phyloP scores from a whole-genome alignment of 2,888 invertebrate species.

The Pycnomerus fuliginosus region DNA sequence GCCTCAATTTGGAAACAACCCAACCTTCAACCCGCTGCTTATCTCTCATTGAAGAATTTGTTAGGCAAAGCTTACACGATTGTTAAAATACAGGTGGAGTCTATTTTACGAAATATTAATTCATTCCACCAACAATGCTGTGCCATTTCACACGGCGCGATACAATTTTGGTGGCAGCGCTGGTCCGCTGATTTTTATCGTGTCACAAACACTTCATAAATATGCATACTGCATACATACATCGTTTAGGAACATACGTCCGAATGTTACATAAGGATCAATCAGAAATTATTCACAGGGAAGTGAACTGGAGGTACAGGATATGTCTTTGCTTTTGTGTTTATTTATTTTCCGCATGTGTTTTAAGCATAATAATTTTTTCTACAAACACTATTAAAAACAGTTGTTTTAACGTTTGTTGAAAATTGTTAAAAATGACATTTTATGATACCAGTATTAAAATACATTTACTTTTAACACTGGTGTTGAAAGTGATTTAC shows the following conservation, averaged over 20 bases:
- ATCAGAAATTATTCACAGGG: slow-evolving; percentile 13
- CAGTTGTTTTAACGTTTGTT: too few species aligned
- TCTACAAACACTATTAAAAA: too few species aligned
- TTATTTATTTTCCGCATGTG: too few species aligned
- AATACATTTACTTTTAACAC: too few species aligned
- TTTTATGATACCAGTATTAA: too few species aligned
- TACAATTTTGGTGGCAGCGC: slow-evolving; percentile 20
- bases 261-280: slow-evolving; percentile 9
- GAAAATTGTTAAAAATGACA: too few species aligned
- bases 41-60: slow-evolving; percentile 2
- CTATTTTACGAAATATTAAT: slow-evolving; percentile 34
- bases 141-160: slow-evolving; percentile 30
- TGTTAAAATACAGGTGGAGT: slow-evolving; percentile 13
- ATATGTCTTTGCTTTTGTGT: too few species aligned
- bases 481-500: too few species aligned
- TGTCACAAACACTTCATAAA: slow-evolving; percentile 9
- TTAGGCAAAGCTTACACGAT: slow-evolving; percentile 9
- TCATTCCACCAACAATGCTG: slow-evolving; percentile 24
- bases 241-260: slow-evolving; percentile 1
- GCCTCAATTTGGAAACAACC: neutral
- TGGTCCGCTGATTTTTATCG: slow-evolving; percentile 15
- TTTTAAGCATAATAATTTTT: too few species aligned
- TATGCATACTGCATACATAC: slow-evolving; percentile 13
- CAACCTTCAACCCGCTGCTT: slow-evolving; percentile 5
- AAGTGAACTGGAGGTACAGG: too few species aligned